Base-by-base conservation (phyloP, 2,113 vertebrate genomes). In the Silurus meridionalis region DNA sequence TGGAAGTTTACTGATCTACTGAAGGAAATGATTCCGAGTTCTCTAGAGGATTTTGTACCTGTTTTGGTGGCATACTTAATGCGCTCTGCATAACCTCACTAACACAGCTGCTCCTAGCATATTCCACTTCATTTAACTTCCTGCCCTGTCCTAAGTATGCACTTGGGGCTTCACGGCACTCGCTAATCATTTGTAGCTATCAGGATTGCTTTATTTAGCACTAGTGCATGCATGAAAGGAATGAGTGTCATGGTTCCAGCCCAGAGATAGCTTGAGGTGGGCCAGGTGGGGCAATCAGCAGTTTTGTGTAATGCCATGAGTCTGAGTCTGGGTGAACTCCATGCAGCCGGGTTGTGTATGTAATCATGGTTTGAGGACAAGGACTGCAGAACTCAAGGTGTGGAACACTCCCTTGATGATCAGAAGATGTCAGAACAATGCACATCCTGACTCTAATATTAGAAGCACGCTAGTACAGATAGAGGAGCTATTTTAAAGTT, bases 371-470 rank as follows among this genome's bases (percentile, higher is more conserved):
- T 82, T 28, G n/a, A 25, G 83, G 83, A 83, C 67, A 60, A 60
- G 25, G 19, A 61, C 80, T 15, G 6, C 25, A 63, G 66, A 60
- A 86, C 61, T 46, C 81, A 75, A 25, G 55, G n/a, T 71, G 71
- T 80, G 85, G 79, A 87, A 87, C 80, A 69, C 79, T 60, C 74
- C 60, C 64, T 72, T 88, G 80, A 89, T 85, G 69, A 85, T 60
- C 67, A 69, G 75, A 82, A 46, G 82, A 61, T 89, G 86, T 83
- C 23, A 87, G 83, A 89, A 87, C 85, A 58, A 84, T 77, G 53
- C 78, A 86, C 15, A 57, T 63, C 77, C 17, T 79, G 61, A 46
- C 66, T 82, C 53, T 87, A 88, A 87, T 91, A 79, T 58, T 5
- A 19, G 77, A 88, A 84, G 67, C 66, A 71, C 74, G 69, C 78